These are phyloP conservation scores for Dicentrarchus labrax DNA, from an alignment of 2,113 vertebrate species.

Conservation along the genomic window DNA sequence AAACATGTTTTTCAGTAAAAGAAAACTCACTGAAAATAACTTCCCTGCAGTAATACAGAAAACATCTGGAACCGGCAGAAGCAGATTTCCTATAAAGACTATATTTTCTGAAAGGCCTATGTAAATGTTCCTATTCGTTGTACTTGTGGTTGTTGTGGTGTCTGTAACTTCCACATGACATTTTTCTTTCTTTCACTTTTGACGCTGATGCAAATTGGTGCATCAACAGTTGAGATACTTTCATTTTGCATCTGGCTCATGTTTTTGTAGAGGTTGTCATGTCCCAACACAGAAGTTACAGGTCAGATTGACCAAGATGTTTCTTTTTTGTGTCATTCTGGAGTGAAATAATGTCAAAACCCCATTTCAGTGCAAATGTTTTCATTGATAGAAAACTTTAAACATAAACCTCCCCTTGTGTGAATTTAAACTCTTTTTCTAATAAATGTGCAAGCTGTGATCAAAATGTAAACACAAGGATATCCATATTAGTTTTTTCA, in stretches of 20 bases:
- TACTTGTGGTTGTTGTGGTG: not conserved
- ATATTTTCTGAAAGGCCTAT: fast-evolving
- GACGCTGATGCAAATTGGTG: not conserved
- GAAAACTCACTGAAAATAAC: too few relatives aligned
- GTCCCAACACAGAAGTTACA: not conserved
- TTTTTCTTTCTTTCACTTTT: not conserved
- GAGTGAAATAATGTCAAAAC: not conserved
- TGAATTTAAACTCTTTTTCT: not conserved
- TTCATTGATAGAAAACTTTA: not conserved
- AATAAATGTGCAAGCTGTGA: not conserved
- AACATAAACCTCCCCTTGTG: not conserved
- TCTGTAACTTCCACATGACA: fast-evolving
- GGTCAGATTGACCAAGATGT: not conserved
- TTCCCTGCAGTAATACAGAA: not conserved
- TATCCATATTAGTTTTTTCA: too few relatives aligned
- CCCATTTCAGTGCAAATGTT: not conserved
- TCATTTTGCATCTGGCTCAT: not conserved
- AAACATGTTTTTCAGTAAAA: too few relatives aligned
- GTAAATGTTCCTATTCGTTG: not conserved
- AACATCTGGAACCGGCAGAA: not conserved
- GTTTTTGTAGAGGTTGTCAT: not conserved
- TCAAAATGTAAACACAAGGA: not conserved
- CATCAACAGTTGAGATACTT: not conserved
- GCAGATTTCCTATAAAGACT: not conserved
- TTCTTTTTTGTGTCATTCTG: not conserved